Base-by-base conservation (phyloP, 2,797 vertebrate genomes). In the Enteromius anoplus region DNA sequence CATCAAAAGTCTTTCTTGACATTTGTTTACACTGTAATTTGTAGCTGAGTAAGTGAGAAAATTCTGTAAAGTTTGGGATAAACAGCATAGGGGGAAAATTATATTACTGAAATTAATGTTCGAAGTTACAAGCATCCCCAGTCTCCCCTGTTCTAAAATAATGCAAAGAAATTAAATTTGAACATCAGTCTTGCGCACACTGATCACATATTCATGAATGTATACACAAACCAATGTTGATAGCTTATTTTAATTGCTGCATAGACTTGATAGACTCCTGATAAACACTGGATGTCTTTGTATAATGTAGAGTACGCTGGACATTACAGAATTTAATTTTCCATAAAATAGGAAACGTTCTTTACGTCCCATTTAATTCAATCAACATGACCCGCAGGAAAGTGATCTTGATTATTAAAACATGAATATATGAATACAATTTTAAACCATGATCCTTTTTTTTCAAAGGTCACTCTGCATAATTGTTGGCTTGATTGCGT, bases 401-500 rank as follows among this genome's bases (percentile, higher is more conserved):
- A 66, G 51, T 77, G n/a, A 72, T 64, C 45, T 77, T 84, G 84
- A 84, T 85, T 78, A 83, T 66, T 78, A 66, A 66, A 60, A 45
- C 68, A 66, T 75, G 53, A 80, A 88, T 85, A 75, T 82, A 73
- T 80, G 75, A 85, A 82, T n/a, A 49, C 45, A 65, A 60, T 23
- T 49, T 66, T 79, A 60, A 75, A 78, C 82, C 66, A 70, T 42
- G 79, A 70, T 49, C 72, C 45, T 47, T 26, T 65, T 78, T 86
- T 78, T 53, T n/a, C 75, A 83, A 83, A 85, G 83, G 85, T 86
- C 87, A 69, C 55, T 78, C 72, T 60, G 45, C 55, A 80, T 83
- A 78, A 86, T 83, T 76, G 65, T 78, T 29, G 45, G 71, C 70
- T 55, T 86, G 84, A 88, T 84, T 85, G 80, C 62, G 37, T 76